Evolutionary conservation across 2,113 vertebrate genomes (phyloP), one percentile per base, ranked within the genome.

Genomic region (Podarcis raffonei): DNA sequence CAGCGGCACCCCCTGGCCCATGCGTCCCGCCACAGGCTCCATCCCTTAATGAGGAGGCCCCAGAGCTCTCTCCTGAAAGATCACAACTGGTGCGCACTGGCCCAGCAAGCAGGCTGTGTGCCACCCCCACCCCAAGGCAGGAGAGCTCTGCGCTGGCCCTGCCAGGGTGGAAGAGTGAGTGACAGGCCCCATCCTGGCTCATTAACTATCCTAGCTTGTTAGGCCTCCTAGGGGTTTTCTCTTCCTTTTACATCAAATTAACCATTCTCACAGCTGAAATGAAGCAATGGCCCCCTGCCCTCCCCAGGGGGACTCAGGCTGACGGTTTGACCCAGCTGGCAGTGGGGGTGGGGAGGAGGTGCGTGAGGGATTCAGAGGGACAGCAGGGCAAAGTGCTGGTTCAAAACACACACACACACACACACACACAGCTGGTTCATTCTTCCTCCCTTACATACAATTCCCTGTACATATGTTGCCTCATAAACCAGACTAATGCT

Each of bases 171-270:
- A 71, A 85, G 88, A 27, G 30, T 85, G 89, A 89, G 78, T 85
- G 84, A 75, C 84, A 89, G 89, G 59, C 65, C 89, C 84, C 78
- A 68, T 89, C 89, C 68, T 86, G 79, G 78, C 89, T 90, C 84
- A 82, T 90, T 90, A 90, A 74, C 83, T n/a, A 8, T 27, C 66
- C 27, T 48, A 22, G 88, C 89, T 82, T 77, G 80, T 87, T 78
- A 23, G 12, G 57, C 23, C 76, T 25, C 35, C 2, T 30, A 69
- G 32, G 62, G 2, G 32, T 68, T 66, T 90, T 81, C 80, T 84
- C 86, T 90, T 79, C 85, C 80, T 71, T 84, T 87, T 84, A 87
- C 81, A 79, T 87, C 81, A 89, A 76, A 89, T 89, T 81, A 86
- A 81, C 37, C 32, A 22, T 81, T 86, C 84, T 81, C 37, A 48